Evolutionary conservation across 2,888 invertebrate genomes (phyloP).

Genomic region (Torymus texanus): DNA sequence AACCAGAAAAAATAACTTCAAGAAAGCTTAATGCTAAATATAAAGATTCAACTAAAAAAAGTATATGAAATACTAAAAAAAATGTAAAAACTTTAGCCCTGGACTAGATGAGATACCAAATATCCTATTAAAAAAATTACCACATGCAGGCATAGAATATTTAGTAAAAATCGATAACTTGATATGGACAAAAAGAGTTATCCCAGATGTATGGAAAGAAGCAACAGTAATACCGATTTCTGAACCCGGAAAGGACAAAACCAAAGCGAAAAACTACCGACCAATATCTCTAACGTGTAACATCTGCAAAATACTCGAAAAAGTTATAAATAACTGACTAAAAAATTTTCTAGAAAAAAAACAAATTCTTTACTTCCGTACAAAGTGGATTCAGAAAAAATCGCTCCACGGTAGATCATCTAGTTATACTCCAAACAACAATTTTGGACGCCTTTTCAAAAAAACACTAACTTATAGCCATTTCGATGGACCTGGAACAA

Average conservation of each 20-base stretch:
- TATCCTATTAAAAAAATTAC: conserved; percentile 43
- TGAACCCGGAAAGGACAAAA: neutral
- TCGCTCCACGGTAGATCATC: neutral
- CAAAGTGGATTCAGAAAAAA: conserved; percentile 4
- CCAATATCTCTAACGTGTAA: neutral
- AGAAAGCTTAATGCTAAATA: too few species aligned
- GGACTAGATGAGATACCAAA: conserved; percentile 54
- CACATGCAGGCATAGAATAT: conserved; percentile 32
- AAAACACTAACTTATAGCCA: neutral
- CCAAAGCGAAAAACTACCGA: neutral
- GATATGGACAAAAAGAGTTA: conserved; percentile 31
- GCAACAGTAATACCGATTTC: neutral
- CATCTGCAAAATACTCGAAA: neutral
- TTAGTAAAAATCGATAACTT: conserved; percentile 33
- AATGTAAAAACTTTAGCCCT: conserved; percentile 49
- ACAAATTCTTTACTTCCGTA: neutral
- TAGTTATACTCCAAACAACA: neutral
- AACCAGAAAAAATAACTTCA: conserved; percentile 45
- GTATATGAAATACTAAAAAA: conserved; percentile 5
- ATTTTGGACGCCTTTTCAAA: neutral
- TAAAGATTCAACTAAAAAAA: neutral
- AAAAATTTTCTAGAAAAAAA: too few species aligned
- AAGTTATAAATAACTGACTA: too few species aligned
- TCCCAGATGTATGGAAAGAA: conserved; percentile 44
- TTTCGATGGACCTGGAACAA: neutral